These are phyloP conservation scores for Nibea coibor DNA, from an alignment of 2,113 vertebrate species.

Conservation along the genomic window DNA sequence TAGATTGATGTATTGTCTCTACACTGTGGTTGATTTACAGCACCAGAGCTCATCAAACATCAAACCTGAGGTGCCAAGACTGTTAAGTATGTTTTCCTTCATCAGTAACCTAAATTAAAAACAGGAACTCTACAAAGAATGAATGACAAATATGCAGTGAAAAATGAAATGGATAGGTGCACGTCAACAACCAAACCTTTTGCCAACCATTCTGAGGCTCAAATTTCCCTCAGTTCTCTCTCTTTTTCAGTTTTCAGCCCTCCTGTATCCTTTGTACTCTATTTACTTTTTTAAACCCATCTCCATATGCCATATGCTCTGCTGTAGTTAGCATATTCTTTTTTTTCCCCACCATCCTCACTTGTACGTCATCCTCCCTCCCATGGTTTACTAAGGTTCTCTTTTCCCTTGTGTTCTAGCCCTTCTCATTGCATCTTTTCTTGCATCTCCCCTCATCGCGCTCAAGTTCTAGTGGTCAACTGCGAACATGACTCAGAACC, in stretches of 20 bases:
- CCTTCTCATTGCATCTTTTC: constrained; percentile 28
- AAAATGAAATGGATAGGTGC: neutral
- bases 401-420: neutral
- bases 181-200: neutral
- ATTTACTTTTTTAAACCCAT: neutral
- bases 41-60: neutral
- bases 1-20: neutral
- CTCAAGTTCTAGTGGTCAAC: constrained; percentile 51
- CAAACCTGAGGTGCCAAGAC: neutral
- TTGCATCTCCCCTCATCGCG: constrained; percentile 37
- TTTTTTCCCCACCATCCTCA: neutral
- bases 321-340: neutral
- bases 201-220: neutral
- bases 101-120: neutral
- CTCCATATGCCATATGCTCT: neutral
- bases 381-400: neutral
- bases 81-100: neutral
- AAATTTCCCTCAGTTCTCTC: neutral
- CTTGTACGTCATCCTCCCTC: neutral
- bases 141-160: neutral
- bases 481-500: constrained; percentile 54
- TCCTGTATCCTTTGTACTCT: neutral
- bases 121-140: neutral
- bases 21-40: neutral
- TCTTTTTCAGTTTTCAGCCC: neutral